Conservation (phyloP, 92 coral and sea anemone species). For the Heteractis magnifica region DNA sequence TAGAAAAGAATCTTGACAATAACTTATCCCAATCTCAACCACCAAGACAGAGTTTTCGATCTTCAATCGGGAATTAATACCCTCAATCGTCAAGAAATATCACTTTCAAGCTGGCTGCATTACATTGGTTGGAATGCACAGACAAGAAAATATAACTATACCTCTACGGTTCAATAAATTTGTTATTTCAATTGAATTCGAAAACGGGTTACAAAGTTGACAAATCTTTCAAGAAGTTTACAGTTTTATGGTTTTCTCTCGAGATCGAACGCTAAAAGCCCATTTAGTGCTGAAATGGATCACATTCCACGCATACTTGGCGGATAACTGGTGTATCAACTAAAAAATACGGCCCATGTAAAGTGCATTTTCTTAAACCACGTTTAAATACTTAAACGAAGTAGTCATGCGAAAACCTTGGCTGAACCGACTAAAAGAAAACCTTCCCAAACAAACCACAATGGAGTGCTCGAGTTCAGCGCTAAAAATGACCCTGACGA, state of each 20-base stretch:
- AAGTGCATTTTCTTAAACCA: slow-evolving; percentile 24
- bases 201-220: not conserved
- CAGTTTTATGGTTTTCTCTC: not conserved
- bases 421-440: slow-evolving; percentile 27
- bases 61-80: not conserved
- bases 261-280: slow-evolving; percentile 24
- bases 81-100: not conserved
- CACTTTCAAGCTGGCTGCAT: slow-evolving; percentile 2
- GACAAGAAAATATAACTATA: slow-evolving; percentile 23
- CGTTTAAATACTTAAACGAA: slow-evolving; percentile 26
- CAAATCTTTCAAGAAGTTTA: not conserved
- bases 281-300: slow-evolving; percentile 34
- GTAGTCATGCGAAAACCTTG: slow-evolving; percentile 37
- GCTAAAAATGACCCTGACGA: not conserved
- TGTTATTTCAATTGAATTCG: slow-evolving; percentile 13
- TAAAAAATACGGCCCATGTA: slow-evolving; percentile 12
- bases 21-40: not conserved
- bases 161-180: slow-evolving; percentile 17
- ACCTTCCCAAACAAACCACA: slow-evolving; percentile 44
- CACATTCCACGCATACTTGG: slow-evolving; percentile 28
- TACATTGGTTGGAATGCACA: slow-evolving; percentile 7
- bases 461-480: not conserved
- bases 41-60: not conserved
- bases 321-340: slow-evolving; percentile 16
- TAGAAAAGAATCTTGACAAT: not conserved